Conservation (phyloP, 2,113 vertebrate genomes). For the Choloepus hoffmanni region DNA sequence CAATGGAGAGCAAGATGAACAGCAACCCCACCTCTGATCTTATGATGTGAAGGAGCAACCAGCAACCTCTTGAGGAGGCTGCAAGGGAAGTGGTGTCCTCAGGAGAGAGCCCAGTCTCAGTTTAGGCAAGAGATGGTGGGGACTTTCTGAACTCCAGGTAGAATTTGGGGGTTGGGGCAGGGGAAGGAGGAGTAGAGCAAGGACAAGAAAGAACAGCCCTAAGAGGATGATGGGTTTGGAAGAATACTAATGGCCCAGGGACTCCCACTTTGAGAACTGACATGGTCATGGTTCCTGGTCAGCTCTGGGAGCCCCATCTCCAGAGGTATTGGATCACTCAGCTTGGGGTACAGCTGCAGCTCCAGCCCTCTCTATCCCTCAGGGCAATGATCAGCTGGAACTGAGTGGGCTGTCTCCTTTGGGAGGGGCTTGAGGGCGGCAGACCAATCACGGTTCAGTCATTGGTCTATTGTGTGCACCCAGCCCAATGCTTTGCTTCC, state of each 20-base stretch:
- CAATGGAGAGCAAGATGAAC: neutral
- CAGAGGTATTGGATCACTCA: neutral
- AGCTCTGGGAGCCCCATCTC: neutral
- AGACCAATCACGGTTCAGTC: neutral
- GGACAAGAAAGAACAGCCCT: neutral
- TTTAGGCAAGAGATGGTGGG: neutral
- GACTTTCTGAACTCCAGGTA: neutral
- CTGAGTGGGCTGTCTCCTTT: neutral
- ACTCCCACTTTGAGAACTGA: neutral
- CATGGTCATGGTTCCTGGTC: neutral
- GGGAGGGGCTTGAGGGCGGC: neutral
- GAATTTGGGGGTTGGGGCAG: neutral
- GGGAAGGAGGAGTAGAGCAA: neutral
- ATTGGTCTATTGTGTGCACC: rapidly evolving
- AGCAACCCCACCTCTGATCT: neutral
- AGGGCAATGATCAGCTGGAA: neutral
- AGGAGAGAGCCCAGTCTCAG: neutral
- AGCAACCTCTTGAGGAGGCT: neutral
- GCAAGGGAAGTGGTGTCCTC: neutral
- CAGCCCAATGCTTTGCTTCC: neutral
- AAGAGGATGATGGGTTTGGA: neutral
- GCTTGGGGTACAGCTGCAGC: neutral
- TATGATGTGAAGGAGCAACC: no score
- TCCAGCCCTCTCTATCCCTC: neutral
- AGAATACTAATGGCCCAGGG: neutral